Evolutionary conservation across 2,888 invertebrate species (phyloP), one percentile per base, ranked within the genome.

Genomic region (Lissonota sp.): DNA sequence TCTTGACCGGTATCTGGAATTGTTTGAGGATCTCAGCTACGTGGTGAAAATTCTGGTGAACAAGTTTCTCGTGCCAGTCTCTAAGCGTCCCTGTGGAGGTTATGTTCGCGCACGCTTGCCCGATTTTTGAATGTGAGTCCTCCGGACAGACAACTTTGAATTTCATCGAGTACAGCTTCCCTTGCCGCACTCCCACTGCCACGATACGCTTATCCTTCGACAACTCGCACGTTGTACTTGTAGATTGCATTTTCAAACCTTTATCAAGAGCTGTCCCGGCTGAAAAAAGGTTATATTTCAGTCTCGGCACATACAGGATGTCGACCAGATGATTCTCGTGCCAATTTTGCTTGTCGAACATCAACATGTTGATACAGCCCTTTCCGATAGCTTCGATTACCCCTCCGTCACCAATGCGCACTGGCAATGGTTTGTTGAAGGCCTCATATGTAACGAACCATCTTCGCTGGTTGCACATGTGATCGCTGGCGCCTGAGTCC

Each of bases 401-500:
- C 1, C 74, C 79, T 6, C 84, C 84, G 37, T 83, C 74, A 1
- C 78, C 84, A 12, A 80, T 79, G 16, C 63, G 16, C 7, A 82
- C 79, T 16, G 53, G 39, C 5, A 16, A 8, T 1, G 70, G 40
- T 6, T 51, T 16, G n/a, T 66, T 40, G 26, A 80, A 74, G 40
- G 14, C 6, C 46, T 51, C 53, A 8, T 73, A 76, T 0, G 76
- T 72, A 2, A 64, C 26, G 14, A 79, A 85, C 79, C 79, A 84
- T 16, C 64, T 37, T 37, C 55, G 57, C 42, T 67, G 62, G 58
- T 75, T 63, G 5, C 64, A 78, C 79, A 83, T 78, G 16, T 84
- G 83, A 4, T 83, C 75, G n/a, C 60, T 81, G 6, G 83, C 80
- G 4, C 80, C 83, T 2, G 78, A 82, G 51, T 80, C 78, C 42